phyloP scores from a whole-genome alignment of 2,888 invertebrate genomes.

The Philereme transversata region DNA sequence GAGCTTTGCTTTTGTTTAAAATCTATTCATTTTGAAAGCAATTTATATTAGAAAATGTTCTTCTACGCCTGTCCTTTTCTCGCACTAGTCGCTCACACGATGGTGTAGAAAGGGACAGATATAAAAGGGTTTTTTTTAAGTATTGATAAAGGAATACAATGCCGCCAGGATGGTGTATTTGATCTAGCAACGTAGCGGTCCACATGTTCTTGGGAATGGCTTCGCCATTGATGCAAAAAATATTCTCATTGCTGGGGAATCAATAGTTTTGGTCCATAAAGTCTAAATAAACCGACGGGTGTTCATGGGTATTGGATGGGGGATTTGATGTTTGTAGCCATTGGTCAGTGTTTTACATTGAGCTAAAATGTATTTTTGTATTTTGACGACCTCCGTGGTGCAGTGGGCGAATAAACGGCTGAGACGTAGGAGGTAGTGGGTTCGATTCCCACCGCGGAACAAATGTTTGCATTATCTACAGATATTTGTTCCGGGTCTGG shows the following conservation, averaged over 20 bases:
- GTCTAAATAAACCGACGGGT: no score
- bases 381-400: no score
- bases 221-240: conserved; percentile 80
- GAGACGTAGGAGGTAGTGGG: no score
- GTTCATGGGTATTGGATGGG: no score
- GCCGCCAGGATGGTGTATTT: conserved; percentile 81
- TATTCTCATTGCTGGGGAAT: conserved; percentile 53
- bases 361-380: no score
- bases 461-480: no score
- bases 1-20: conserved; percentile 65
- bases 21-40: conserved; percentile 74
- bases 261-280: conserved; percentile 57
- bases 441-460: no score
- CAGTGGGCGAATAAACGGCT: no score
- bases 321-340: no score
- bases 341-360: no score
- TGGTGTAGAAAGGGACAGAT: conserved; percentile 59
- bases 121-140: conserved; percentile 65
- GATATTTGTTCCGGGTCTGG: no score
- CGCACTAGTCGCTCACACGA: conserved; percentile 34
- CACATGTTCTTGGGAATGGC: conserved; percentile 82
- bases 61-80: conserved; percentile 52
- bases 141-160: conserved; percentile 80
- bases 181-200: conserved; percentile 82
- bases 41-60: conserved; percentile 64